A percentile compares a stretch with the other conserved stretches of the same genome.
Evolutionary conservation across 2,113 vertebrate species (phyloP).

Genomic region (Daphoenositta chrysoptera): DNA sequence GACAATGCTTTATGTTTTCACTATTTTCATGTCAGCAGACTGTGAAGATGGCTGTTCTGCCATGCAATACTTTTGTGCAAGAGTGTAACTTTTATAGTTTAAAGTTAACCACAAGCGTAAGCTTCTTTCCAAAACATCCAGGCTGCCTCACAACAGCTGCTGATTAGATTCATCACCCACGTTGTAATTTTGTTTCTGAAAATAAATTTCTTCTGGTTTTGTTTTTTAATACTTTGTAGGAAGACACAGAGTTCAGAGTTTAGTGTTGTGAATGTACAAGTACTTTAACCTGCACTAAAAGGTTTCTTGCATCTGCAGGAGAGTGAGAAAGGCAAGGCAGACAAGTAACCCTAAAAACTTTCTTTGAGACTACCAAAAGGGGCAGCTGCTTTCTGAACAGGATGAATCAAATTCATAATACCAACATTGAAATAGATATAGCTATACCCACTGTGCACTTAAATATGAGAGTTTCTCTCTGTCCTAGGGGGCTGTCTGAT

Average conservation of each 20-base stretch:
- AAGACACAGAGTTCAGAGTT: not conserved
- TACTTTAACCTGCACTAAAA: not conserved
- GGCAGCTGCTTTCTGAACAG: conserved; percentile 6
- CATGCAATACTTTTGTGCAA: conserved; percentile 36
- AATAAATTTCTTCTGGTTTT: not conserved
- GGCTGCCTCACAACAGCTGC: conserved; percentile 37
- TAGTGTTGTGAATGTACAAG: conserved; percentile 51
- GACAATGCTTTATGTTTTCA: conserved; percentile 43
- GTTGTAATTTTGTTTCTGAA: not conserved
- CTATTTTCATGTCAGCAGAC: conserved; percentile 50
- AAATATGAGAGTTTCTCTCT: not conserved
- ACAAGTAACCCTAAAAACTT: conserved; percentile 10
- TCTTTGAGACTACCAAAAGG: not conserved
- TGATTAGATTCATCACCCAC: not conserved
- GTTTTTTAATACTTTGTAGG: conserved; percentile 1
- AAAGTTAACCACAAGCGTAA: not conserved
- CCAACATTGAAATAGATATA: not conserved
- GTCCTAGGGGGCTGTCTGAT: not conserved
- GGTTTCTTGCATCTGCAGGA: not conserved
- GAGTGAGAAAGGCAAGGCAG: not conserved
- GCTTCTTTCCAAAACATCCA: not conserved
- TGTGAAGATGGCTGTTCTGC: conserved; percentile 59
- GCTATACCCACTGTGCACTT: not conserved
- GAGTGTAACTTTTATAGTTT: conserved; percentile 1
- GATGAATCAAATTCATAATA: not conserved